Conservation (phyloP, 2,797 vertebrate genomes). For the Enteromius mattozi region DNA sequence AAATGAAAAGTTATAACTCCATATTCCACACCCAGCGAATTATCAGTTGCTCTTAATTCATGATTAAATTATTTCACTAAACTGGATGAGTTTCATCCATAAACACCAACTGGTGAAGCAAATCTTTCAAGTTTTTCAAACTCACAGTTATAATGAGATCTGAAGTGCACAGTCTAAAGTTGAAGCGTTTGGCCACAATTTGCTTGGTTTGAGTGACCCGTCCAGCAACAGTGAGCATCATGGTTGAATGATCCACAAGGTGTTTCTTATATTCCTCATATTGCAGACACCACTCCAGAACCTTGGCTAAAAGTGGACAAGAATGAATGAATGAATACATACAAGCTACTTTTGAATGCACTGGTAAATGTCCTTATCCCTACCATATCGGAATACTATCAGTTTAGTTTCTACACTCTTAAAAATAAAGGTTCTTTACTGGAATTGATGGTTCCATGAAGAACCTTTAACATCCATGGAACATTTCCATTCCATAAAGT, state of each 20-base stretch:
- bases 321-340: not conserved
- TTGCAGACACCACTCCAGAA: conserved; percentile 74
- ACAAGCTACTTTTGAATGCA: not conserved
- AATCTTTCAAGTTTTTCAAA: not conserved
- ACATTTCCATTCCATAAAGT: not conserved
- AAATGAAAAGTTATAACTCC: not conserved
- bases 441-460: not conserved
- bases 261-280: conserved; percentile 83
- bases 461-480: not conserved
- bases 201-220: conserved; percentile 79
- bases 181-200: conserved; percentile 85
- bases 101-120: not conserved
- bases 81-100: not conserved
- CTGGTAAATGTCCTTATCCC: not conserved
- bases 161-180: conserved; percentile 86
- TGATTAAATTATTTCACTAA: not conserved
- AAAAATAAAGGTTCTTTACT: not conserved
- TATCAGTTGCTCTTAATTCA: not conserved
- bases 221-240: conserved; percentile 85
- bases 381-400: not conserved
- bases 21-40: not conserved
- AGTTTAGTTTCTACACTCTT: not conserved
- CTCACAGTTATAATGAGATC: conserved; percentile 83
- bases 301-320: conserved; percentile 68
- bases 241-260: conserved; percentile 87